Evolutionary conservation across 2,797 vertebrate species (phyloP).

Genomic region (Clarias platycephalus): DNA sequence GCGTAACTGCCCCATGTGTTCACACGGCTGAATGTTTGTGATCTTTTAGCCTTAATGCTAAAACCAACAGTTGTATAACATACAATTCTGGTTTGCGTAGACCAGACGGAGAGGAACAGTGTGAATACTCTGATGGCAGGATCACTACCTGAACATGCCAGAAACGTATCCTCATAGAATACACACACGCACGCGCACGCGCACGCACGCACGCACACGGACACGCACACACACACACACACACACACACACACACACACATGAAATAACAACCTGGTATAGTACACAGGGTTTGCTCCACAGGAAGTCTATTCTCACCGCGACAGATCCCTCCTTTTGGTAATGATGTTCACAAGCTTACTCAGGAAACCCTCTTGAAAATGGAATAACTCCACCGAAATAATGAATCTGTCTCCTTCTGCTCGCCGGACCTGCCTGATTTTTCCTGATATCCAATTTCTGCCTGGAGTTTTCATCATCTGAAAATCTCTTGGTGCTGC

Average conservation of each 20-base stretch:
- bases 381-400: background rate
- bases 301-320: background rate
- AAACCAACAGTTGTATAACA: conserved; percentile 8
- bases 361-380: background rate
- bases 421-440: background rate
- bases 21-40: conserved; percentile 6
- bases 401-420: background rate
- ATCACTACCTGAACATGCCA: conserved; percentile 26
- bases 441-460: background rate
- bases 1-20: conserved; percentile 34
- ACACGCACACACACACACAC: background rate
- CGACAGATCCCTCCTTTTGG: background rate
- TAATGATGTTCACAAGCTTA: background rate
- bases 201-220: too few species aligned
- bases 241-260: background rate
- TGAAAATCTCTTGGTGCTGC: background rate
- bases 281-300: background rate
- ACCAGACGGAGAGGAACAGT: conserved; percentile 40
- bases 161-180: conserved; percentile 8
- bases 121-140: conserved; percentile 30
- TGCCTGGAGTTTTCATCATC: background rate
- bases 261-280: background rate
- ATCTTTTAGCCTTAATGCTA: conserved; percentile 14
- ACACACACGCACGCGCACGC: background rate
- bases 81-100: conserved; percentile 19